Conservation (phyloP, 2,797 vertebrate species). For the Pantherophis alleghaniensis region DNA sequence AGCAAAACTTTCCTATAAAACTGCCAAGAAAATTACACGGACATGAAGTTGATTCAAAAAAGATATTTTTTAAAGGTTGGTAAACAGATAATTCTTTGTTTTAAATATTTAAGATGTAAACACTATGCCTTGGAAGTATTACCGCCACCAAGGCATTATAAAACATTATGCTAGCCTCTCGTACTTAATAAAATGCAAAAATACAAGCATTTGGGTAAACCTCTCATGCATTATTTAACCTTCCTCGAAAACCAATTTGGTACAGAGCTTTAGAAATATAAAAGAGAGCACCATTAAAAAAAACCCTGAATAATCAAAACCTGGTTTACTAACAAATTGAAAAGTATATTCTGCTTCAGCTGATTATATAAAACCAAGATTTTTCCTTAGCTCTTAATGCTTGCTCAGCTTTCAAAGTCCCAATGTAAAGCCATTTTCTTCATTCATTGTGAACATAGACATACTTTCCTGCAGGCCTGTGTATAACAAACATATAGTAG, state of each 20-base stretch:
- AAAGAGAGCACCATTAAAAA: background rate
- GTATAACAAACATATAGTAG: background rate
- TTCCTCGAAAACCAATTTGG: background rate
- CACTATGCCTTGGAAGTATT: background rate
- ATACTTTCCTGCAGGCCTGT: background rate
- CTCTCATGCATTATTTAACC: conserved; percentile 15
- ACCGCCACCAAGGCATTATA: background rate
- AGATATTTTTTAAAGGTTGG: background rate
- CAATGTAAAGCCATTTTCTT: background rate
- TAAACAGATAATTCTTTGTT: background rate
- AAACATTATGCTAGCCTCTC: conserved; percentile 1
- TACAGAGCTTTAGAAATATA: background rate
- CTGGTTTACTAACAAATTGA: background rate
- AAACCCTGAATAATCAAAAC: background rate
- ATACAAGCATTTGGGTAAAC: conserved; percentile 18
- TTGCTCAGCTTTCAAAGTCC: background rate
- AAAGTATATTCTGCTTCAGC: background rate
- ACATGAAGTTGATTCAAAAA: background rate
- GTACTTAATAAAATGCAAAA: conserved; percentile 15
- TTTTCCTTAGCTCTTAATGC: background rate
- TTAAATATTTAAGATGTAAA: background rate
- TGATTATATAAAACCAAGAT: background rate
- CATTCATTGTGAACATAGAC: background rate
- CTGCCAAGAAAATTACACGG: background rate
- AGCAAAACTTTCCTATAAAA: background rate